Conservation (phyloP, 2,113 vertebrate species). For the Leptobrachium leishanense region DNA sequence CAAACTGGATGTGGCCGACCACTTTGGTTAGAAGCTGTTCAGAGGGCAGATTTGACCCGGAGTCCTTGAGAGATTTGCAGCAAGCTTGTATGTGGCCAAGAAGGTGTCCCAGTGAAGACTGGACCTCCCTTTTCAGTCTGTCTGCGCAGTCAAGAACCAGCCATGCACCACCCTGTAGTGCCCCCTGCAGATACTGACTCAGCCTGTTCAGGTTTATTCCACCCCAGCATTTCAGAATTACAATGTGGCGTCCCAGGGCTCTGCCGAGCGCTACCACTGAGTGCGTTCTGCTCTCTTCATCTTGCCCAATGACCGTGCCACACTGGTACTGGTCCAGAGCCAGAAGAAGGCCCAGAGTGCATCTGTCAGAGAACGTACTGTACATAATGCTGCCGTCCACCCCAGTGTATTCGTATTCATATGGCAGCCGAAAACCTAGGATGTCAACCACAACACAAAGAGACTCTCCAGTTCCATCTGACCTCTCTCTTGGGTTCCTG, state of each 20-base stretch:
- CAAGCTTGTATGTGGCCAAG: slow-evolving; percentile 65
- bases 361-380: slow-evolving; percentile 68
- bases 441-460: slow-evolving; percentile 68
- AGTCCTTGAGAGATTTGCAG: slow-evolving; percentile 53
- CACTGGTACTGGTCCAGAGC: slow-evolving; percentile 72
- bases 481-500: background rate
- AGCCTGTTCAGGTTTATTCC: slow-evolving; percentile 56
- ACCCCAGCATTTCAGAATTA: slow-evolving; percentile 65
- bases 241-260: slow-evolving; percentile 73
- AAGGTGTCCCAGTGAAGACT: slow-evolving; percentile 71
- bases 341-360: slow-evolving; percentile 71
- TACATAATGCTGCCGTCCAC: slow-evolving; percentile 64
- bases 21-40: slow-evolving; percentile 45
- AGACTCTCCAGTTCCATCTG: background rate
- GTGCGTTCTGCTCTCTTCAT: slow-evolving; percentile 68
- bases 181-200: slow-evolving; percentile 70
- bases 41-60: background rate
- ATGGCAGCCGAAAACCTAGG: slow-evolving; percentile 66
- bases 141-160: slow-evolving; percentile 71
- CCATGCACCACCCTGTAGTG: slow-evolving; percentile 76
- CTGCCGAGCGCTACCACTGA: slow-evolving; percentile 65
- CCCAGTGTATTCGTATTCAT: slow-evolving; percentile 80
- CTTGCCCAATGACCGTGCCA: slow-evolving; percentile 68
- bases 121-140: slow-evolving; percentile 59
- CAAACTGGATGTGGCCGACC: slow-evolving; percentile 60